Base-by-base conservation (phyloP, 1,140 invertebrate species). In the Cepaea nemoralis region DNA sequence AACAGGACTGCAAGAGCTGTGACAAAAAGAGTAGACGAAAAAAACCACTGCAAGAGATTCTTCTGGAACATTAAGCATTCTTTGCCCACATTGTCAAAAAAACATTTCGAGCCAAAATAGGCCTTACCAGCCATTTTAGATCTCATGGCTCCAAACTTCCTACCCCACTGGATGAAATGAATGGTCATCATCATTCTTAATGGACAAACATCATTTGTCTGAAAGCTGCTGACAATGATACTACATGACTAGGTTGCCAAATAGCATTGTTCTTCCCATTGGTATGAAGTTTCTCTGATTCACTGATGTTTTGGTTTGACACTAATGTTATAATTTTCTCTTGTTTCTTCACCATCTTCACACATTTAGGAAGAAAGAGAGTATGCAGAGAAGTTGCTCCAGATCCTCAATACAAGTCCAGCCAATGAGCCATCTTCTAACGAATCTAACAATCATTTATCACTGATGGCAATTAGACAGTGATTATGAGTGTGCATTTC, bases 351-450 rank as follows among this genome's bases (percentile, higher is more conserved):
- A 42, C 69, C 45, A 2, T 69, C 31, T 2, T 45, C 69, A 33
- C 5, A 63, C 8, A 16, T 24, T 1, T 39, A 79, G 59, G 77
- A 79, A 35, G 59, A 79, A 69, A 79, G 69, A 69, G 66, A 48
- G 12, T 48, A 69, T 48, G 59, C 77, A 16, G 59, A 67, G 42
- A 59, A 69, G n/a, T n/a, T 79, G 14, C 66, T 79, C 16, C 0
- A 59, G 8, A 31, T 63, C 19, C 39, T 77, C 50, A 77, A 77
- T 71, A 42, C 69, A 71, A 40, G 1, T 27, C 14, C 19, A 24
- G 19, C 37, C 40, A 22, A 39, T 27, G 16, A 39, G 69, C 19
- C 69, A 71, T 71, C 69, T 10, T 71, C 69, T 27, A 24, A 39
- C 10, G 10, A 5, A 6, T 39, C 35, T 22, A 71, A 63, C 59